Percentiles rank a stretch among this genome's conserved stretches.
Evolutionary conservation across 2,113 vertebrate genomes (phyloP).

Genomic region (Podarcis muralis): DNA sequence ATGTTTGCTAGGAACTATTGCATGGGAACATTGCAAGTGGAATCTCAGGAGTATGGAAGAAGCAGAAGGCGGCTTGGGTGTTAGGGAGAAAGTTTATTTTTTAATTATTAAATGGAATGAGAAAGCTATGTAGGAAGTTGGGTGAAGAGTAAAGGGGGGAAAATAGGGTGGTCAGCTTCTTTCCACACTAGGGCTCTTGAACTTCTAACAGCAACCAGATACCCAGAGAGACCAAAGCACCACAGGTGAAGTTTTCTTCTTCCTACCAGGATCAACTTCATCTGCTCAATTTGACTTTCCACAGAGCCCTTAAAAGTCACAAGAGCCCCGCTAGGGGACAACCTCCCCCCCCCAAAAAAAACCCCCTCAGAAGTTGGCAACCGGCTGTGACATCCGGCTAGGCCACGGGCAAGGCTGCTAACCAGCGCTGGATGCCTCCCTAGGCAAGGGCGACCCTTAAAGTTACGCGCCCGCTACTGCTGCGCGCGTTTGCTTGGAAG

Average conservation of each 20-base stretch:
- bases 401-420: background rate
- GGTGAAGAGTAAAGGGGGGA: background rate
- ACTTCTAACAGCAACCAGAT: no score
- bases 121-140: background rate
- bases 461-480: background rate
- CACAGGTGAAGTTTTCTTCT: background rate
- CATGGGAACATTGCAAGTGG: background rate
- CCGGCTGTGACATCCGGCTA: background rate
- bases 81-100: no score
- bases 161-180: background rate
- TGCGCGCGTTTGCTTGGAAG: background rate
- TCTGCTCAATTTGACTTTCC: background rate
- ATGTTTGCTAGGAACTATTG: no score
- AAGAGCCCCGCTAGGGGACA: background rate
- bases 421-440: background rate
- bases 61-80: background rate
- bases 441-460: background rate
- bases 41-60: background rate
- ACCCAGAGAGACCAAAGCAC: background rate
- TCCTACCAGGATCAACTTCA: background rate
- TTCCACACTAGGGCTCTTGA: background rate
- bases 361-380: background rate
- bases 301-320: background rate
- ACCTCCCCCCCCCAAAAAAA: background rate
- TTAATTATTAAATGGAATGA: background rate